Conservation (phyloP, 2,888 invertebrate species). For the Metallyticus violacea region DNA sequence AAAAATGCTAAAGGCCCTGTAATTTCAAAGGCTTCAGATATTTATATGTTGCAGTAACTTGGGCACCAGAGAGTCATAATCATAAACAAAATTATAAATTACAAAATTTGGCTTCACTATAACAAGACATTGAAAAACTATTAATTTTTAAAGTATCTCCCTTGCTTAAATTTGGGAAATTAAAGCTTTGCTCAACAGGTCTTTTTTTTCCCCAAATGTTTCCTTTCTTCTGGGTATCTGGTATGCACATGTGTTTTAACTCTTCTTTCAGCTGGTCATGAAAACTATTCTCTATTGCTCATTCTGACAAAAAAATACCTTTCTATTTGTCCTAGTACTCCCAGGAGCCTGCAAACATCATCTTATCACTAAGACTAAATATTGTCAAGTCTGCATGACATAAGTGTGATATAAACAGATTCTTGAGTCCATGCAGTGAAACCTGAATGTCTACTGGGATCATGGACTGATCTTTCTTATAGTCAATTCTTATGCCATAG, state of each 20-base stretch:
- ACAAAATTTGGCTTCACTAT: too few species aligned
- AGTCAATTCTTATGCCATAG: too few species aligned
- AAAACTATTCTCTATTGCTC: too few species aligned
- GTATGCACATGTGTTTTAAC: neutral
- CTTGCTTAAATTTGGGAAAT: neutral
- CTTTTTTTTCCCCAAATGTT: neutral
- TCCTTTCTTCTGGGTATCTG: neutral
- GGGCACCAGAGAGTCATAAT: neutral
- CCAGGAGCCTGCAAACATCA: neutral
- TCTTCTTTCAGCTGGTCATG: neutral
- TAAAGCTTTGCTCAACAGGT: too few species aligned
- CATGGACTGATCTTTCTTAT: too few species aligned
- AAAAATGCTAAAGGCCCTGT: neutral
- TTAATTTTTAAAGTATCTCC: neutral
- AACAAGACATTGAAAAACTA: neutral
- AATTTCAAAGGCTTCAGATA: neutral
- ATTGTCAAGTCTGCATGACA: neutral
- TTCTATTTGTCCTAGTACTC: too few species aligned
- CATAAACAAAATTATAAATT: neutral
- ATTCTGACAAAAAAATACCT: too few species aligned
- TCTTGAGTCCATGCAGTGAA: neutral
- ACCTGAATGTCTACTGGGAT: too few species aligned
- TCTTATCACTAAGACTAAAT: neutral
- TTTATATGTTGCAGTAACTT: neutral
- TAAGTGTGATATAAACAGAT: neutral